Evolutionary conservation across 1,140 invertebrate species (phyloP).

Genomic region (Pseudomyrmex pallidus): DNA sequence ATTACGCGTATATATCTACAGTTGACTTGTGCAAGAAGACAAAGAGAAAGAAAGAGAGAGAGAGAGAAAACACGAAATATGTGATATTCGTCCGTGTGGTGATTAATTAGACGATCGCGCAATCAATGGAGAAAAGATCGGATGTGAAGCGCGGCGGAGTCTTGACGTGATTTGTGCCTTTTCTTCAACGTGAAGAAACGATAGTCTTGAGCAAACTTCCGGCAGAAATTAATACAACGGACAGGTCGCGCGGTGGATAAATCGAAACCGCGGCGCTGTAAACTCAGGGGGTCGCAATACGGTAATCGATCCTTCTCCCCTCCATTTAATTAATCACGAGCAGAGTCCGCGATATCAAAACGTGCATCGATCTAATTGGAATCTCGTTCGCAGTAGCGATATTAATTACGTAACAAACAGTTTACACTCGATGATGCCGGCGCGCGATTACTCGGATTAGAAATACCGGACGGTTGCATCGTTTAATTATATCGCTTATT

Average conservation of each 20-base stretch:
- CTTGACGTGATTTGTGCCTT: slow-evolving; percentile 28
- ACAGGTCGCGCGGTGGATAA: slow-evolving; percentile 7
- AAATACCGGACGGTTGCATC: slow-evolving; percentile 36
- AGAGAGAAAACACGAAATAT: not conserved
- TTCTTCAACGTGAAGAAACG: not conserved
- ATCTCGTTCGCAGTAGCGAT: slow-evolving; percentile 58
- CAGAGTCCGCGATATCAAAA: slow-evolving; percentile 27
- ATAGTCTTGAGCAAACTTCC: slow-evolving; percentile 34
- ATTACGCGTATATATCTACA: not conserved
- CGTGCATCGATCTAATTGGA: slow-evolving; percentile 56
- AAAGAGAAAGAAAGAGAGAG: too few relatives aligned
- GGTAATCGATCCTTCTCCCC: slow-evolving; percentile 19
- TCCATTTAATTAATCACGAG: slow-evolving; percentile 64
- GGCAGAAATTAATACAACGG: slow-evolving; percentile 49
- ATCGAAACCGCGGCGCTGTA: slow-evolving; percentile 22
- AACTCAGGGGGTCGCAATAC: not conserved
- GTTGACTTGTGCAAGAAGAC: not conserved
- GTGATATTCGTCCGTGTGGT: too few relatives aligned
- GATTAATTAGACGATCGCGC: not conserved
- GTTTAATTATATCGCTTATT: slow-evolving; percentile 35
- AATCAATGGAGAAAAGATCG: slow-evolving; percentile 12
- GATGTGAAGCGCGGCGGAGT: slow-evolving; percentile 23
- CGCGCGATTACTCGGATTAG: slow-evolving; percentile 11
- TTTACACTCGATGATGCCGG: slow-evolving; percentile 33
- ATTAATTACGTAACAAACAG: slow-evolving; percentile 67